These are phyloP conservation scores for Lycaena phlaeas DNA, from an alignment of 2,888 invertebrate species.

Conservation along the genomic window DNA sequence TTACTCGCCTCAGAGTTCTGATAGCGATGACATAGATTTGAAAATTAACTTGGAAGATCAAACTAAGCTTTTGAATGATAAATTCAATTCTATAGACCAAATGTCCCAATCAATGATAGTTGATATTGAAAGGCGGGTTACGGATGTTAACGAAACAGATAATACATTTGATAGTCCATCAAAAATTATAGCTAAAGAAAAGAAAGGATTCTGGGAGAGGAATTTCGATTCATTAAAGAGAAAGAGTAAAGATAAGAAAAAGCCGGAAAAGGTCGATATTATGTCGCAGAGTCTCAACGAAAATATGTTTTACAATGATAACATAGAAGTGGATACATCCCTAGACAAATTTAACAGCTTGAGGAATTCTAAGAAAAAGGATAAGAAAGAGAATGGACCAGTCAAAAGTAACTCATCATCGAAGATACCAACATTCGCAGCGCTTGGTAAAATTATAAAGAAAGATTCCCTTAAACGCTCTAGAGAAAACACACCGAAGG, in stretches of 20 bases:
- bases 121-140: conserved; percentile 53
- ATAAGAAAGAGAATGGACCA: conserved; percentile 41
- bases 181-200: conserved; percentile 46
- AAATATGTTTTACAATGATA: conserved; percentile 63
- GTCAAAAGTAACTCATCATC: conserved; percentile 59
- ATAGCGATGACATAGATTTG: conserved; percentile 57
- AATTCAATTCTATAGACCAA: conserved; percentile 64
- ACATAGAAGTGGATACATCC: conserved; percentile 49
- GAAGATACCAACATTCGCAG: conserved; percentile 65
- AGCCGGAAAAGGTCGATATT: conserved; percentile 55
- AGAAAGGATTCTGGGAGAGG: conserved; percentile 70
- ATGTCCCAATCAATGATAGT: conserved; percentile 71
- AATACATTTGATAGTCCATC: conserved; percentile 46
- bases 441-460: conserved; percentile 63
- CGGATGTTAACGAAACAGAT: conserved; percentile 32
- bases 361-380: conserved; percentile 56
- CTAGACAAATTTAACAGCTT: conserved; percentile 63
- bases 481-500: conserved; percentile 35
- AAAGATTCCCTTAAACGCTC: conserved; percentile 55
- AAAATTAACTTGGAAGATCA: conserved; percentile 53
- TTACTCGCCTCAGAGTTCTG: conserved; percentile 62
- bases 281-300: conserved; percentile 73
- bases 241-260: conserved; percentile 46
- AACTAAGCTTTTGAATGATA: conserved; percentile 54
- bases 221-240: conserved; percentile 67